A percentile compares a stretch with the other conserved stretches of the same genome.
phyloP scores from a whole-genome alignment of 2,888 invertebrate species.

The Diabrotica balteata region DNA sequence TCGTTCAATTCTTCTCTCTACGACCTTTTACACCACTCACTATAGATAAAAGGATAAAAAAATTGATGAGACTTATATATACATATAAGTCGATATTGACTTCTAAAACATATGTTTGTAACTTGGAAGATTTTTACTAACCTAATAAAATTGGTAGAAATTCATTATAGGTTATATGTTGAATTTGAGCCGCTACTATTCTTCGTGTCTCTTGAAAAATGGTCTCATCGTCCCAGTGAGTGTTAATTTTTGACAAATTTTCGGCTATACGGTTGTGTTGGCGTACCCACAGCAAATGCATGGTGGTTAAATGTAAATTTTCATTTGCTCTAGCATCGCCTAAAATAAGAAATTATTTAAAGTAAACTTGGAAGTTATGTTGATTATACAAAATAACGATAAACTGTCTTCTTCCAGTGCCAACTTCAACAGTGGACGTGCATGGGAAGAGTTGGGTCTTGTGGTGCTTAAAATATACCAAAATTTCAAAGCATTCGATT shows the following conservation, averaged over 20 bases:
- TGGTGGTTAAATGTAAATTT: slow-evolving; percentile 82
- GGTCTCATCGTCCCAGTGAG: slow-evolving; percentile 79
- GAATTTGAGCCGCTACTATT: slow-evolving; percentile 83
- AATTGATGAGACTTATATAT: no score
- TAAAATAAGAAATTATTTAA: slow-evolving; percentile 47
- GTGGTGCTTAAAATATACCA: no score
- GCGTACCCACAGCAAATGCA: slow-evolving; percentile 85
- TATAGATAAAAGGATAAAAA: no score
- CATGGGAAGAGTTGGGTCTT: no score
- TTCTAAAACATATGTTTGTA: not conserved
- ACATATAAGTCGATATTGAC: not conserved
- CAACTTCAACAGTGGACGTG: no score
- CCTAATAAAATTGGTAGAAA: slow-evolving; percentile 82
- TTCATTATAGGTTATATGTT: slow-evolving; percentile 85
- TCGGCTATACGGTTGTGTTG: slow-evolving; percentile 83
- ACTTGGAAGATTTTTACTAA: slow-evolving; percentile 39
- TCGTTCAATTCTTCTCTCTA: no score
- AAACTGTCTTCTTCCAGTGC: no score
- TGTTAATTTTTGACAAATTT: slow-evolving; percentile 69
- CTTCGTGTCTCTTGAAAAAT: slow-evolving; percentile 80
- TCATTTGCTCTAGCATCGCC: slow-evolving; percentile 87
- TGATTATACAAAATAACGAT: no score
- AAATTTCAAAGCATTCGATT: no score
- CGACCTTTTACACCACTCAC: no score
- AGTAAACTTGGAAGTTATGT: no score